These are phyloP conservation scores for Periparus ater DNA, from an alignment of 2,797 vertebrate genomes.

Conservation along the genomic window DNA sequence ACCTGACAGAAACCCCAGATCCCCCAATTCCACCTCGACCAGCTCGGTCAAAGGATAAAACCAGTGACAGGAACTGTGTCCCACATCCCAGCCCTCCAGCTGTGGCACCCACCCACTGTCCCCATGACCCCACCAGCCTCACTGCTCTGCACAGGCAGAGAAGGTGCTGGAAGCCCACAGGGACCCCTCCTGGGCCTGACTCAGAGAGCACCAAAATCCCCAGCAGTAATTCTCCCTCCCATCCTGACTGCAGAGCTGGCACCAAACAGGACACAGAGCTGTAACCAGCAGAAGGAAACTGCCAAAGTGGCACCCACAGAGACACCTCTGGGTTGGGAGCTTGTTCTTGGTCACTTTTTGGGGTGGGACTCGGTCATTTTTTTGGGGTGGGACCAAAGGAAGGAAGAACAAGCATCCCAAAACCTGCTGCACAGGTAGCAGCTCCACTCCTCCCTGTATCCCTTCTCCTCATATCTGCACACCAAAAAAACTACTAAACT, in stretches of 20 bases:
- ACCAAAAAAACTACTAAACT: neutral
- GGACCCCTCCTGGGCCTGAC: neutral
- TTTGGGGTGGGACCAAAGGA: neutral
- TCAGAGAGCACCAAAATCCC: neutral
- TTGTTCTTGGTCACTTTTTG: neutral
- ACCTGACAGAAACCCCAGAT: neutral
- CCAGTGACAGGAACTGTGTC: neutral
- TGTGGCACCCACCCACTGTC: neutral
- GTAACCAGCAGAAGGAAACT: neutral
- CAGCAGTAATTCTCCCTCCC: neutral
- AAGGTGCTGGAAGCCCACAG: neutral
- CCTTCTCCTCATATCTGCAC: fast-evolving
- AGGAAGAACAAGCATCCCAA: fast-evolving
- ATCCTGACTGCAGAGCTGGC: neutral
- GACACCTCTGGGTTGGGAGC: neutral
- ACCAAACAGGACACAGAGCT: neutral
- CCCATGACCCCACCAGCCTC: neutral
- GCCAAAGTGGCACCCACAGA: neutral
- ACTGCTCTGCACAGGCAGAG: neutral
- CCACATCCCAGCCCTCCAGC: fast-evolving
- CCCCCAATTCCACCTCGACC: fast-evolving
- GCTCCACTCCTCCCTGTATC: fast-evolving
- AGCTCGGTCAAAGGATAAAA: neutral
- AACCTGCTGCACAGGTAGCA: neutral
- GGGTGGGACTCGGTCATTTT: neutral